Conservation (phyloP, 2,888 invertebrate species). For the Hypena proboscidalis region DNA sequence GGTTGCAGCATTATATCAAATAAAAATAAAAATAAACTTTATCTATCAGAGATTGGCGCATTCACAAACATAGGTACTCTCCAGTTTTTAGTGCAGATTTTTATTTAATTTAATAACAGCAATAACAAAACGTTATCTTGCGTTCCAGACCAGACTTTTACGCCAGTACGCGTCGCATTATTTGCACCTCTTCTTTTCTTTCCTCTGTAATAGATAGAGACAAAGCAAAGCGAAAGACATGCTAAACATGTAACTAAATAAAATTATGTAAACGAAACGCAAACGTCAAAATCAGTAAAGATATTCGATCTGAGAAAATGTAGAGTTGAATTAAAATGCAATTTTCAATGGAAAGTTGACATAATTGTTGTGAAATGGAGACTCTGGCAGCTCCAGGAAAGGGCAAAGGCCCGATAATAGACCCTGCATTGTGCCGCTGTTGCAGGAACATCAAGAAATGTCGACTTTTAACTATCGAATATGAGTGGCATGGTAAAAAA, state of each 20-base stretch:
- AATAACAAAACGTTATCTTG: neutral
- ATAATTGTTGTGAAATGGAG: constrained; percentile 46
- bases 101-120: too few species aligned
- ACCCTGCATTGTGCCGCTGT: constrained; percentile 73
- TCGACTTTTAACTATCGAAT: constrained; percentile 67
- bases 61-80: too few species aligned
- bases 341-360: constrained; percentile 39
- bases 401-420: constrained; percentile 66
- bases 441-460: constrained; percentile 78
- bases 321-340: constrained; percentile 15
- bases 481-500: constrained; percentile 68
- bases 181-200: neutral
- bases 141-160: neutral
- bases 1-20: too few species aligned
- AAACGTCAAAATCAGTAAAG: constrained; percentile 8
- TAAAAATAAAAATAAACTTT: too few species aligned
- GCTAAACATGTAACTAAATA: constrained; percentile 6
- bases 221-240: constrained; percentile 1
- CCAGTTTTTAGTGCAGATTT: too few species aligned
- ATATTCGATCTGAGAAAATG: constrained; percentile 22
- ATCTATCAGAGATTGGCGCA: too few species aligned
- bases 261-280: neutral
- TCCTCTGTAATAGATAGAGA: neutral
- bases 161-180: too few species aligned
- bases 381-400: constrained; percentile 33